These are phyloP conservation scores for Papilio dardanus DNA, from an alignment of 1,140 invertebrate genomes.

Conservation along the genomic window DNA sequence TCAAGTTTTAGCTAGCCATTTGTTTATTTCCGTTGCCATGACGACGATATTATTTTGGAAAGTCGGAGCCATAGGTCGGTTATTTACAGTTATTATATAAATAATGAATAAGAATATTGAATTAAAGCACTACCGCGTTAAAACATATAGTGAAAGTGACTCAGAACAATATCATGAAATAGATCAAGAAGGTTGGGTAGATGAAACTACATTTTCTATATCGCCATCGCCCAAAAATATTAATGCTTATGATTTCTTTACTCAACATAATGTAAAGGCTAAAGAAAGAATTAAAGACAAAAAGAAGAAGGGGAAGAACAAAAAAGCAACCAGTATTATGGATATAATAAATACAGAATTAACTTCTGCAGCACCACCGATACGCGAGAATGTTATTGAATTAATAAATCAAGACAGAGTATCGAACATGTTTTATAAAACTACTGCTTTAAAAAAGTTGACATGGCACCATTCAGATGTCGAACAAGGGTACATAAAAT, in stretches of 20 bases:
- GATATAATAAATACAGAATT: constrained; percentile 64
- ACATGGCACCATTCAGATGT: constrained; percentile 40
- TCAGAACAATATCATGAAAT: constrained; percentile 73
- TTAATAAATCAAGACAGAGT: constrained; percentile 42
- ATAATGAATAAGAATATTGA: constrained; percentile 63
- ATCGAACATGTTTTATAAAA: not conserved
- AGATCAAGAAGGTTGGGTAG: constrained; percentile 45
- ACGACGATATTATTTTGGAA: constrained; percentile 15
- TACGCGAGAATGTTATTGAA: constrained; percentile 55
- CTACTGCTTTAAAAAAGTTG: constrained; percentile 35
- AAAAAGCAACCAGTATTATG: constrained; percentile 56
- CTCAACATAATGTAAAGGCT: constrained; percentile 50
- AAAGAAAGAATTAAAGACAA: constrained; percentile 46
- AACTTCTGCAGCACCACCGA: constrained; percentile 46
- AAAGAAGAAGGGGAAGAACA: constrained; percentile 52
- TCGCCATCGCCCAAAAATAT: constrained; percentile 42
- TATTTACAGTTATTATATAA: not conserved
- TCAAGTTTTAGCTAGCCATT: too few species aligned
- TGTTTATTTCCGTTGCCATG: constrained; percentile 34
- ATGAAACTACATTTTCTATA: constrained; percentile 42
- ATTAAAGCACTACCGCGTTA: constrained; percentile 48
- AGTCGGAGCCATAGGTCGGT: not conserved
- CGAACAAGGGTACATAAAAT: constrained; percentile 48
- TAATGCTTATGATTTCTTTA: constrained; percentile 65
- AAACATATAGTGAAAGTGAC: constrained; percentile 49